phyloP scores from a whole-genome alignment of 2,797 vertebrate species.

The Thaleichthys pacificus region DNA sequence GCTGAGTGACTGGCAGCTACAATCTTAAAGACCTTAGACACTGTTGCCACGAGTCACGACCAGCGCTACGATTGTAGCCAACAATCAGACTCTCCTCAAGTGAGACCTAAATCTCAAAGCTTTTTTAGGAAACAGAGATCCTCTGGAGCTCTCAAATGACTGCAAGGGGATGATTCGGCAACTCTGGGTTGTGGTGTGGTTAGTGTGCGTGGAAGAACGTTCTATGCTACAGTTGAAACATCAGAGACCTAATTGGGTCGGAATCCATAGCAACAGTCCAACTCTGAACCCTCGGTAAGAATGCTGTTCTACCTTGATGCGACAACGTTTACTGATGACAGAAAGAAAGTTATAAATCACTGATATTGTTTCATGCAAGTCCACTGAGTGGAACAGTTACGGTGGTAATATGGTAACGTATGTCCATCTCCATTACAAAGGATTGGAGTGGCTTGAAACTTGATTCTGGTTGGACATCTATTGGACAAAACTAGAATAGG shows the following conservation, averaged over 20 bases:
- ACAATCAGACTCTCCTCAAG: too few species aligned
- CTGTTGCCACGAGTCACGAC: too few species aligned
- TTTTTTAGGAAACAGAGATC: too few species aligned
- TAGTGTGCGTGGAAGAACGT: constrained; percentile 1
- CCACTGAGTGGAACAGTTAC: not conserved
- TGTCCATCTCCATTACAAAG: not conserved
- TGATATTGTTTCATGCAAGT: constrained; percentile 61
- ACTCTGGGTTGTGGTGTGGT: not conserved
- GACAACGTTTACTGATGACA: constrained; percentile 46
- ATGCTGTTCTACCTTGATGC: constrained; percentile 18
- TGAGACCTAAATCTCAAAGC: too few species aligned
- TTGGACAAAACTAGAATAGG: not conserved
- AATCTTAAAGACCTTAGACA: too few species aligned
- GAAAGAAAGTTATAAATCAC: constrained; percentile 53
- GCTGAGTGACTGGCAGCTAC: too few species aligned
- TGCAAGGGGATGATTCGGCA: too few species aligned
- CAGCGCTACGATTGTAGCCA: too few species aligned
- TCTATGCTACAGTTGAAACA: not conserved
- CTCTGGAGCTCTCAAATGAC: too few species aligned
- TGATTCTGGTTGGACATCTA: not conserved
- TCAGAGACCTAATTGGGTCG: not conserved
- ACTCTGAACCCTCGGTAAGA: constrained; percentile 16
- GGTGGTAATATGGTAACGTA: not conserved
- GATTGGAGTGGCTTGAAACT: too few species aligned
- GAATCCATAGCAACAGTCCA: not conserved